phyloP scores from a whole-genome alignment of 2,888 invertebrate species.

The Cancer borealis region DNA sequence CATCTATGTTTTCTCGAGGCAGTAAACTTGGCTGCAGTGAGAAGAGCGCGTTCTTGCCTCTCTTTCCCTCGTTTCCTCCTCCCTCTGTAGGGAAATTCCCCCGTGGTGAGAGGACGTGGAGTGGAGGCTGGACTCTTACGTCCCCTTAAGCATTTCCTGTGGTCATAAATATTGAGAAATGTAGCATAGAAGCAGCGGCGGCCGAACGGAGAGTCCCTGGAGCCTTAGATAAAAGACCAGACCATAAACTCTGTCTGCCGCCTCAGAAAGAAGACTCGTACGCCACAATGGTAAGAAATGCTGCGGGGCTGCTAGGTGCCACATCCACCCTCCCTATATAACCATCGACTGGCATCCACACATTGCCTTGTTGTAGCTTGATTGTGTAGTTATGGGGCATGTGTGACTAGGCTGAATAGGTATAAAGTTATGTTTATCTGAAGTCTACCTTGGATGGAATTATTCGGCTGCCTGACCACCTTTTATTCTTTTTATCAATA shows the following conservation, averaged over 20 bases:
- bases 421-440: no score
- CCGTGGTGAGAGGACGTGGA: not conserved
- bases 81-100: not conserved
- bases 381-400: not conserved
- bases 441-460: no score
- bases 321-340: not conserved
- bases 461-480: no score
- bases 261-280: not conserved
- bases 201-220: not conserved
- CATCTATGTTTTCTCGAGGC: slow-evolving; percentile 9
- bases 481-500: no score
- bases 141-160: not conserved
- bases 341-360: not conserved
- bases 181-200: not conserved
- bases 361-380: not conserved
- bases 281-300: not conserved
- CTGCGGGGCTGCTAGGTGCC: not conserved
- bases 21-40: not conserved
- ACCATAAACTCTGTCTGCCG: not conserved
- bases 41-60: not conserved
- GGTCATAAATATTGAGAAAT: slow-evolving; percentile 5
- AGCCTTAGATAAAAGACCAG: not conserved
- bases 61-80: not conserved
- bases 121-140: not conserved
- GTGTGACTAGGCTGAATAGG: not conserved